Evolutionary conservation across 2,888 invertebrate genomes (phyloP).

Genomic region (Xestia rhomboidea): DNA sequence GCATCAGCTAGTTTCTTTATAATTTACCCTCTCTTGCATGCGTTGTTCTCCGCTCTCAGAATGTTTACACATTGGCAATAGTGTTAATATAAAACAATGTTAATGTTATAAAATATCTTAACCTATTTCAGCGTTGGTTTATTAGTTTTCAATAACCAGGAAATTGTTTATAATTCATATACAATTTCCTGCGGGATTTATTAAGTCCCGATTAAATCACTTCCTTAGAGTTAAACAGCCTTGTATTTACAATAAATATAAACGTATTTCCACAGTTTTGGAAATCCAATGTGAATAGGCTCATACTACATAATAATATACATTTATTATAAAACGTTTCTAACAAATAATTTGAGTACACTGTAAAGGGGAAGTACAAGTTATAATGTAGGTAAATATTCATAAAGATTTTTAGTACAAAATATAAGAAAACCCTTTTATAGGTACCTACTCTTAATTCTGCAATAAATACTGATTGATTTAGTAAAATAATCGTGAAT

Average conservation of each 20-base stretch:
- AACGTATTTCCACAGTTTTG: background rate
- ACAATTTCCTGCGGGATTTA: background rate
- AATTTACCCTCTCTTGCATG: too few species aligned
- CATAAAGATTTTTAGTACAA: conserved; percentile 71
- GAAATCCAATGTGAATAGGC: conserved; percentile 65
- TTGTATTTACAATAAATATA: background rate
- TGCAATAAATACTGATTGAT: conserved; percentile 28
- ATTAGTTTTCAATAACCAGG: background rate
- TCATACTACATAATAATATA: conserved; percentile 64
- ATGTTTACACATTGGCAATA: background rate
- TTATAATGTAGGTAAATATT: conserved; percentile 75
- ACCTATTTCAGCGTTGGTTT: background rate
- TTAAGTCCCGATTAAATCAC: background rate
- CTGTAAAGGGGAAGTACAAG: conserved; percentile 77
- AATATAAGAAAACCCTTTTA: conserved; percentile 77
- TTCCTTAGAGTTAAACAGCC: background rate
- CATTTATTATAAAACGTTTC: conserved; percentile 75
- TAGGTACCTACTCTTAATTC: conserved; percentile 18
- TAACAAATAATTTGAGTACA: conserved; percentile 78
- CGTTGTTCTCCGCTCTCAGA: background rate
- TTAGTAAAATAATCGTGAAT: conserved; percentile 41
- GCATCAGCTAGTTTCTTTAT: too few species aligned
- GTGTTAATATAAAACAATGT: background rate
- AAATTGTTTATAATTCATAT: background rate
- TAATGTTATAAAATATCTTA: background rate